Evolutionary conservation across 2,797 vertebrate species (phyloP), one percentile per base, ranked within the genome.

Genomic region (Chrosomus eos): DNA sequence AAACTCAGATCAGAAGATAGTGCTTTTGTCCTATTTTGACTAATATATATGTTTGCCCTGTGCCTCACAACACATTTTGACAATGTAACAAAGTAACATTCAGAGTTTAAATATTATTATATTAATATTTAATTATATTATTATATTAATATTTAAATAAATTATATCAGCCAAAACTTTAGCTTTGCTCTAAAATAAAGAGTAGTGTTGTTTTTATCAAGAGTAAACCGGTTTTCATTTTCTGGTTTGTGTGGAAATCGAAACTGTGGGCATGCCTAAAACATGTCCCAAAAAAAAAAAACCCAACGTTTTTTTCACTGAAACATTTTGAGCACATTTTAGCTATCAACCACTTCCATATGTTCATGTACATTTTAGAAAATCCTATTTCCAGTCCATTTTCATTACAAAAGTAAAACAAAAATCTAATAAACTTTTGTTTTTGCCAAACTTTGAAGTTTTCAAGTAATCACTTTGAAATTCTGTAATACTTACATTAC

Each of bases 261-360:
- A 58, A 81, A 81, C 48, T 55, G 21, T 51, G 21, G 62, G 62
- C 62, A 51, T 67, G 62, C 4, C 64, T 40, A 81, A 4, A 33
- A 33, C 33, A 33, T 33, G 33, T 33, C 33, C 33, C 4, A 33
- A 33, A 33, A 33, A 33, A 33, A 33, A 33, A 4, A 33, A 33
- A n/a, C n/a, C n/a, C n/a, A n/a, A n/a, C n/a, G n/a, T 1, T 1
- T 11, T 45, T 14, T 45, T 45, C 23, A 16, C 45, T 36, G 48
- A 14, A 33, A 6, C 13, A 18, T 74, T 43, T 31, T 28, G n/a
- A 31, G 3, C 5, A 7, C 3, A 48, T 72, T 48, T 18, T 31
- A 18, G 18, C 3, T 7, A 60, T 60, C 31, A 13, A 51, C 45
- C 19, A 21, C 45, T 64, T 64, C 60, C 11, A 36, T 36, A 13